Evolutionary conservation across 2,797 vertebrate species (phyloP), one percentile per base, ranked within the genome.

Genomic region (Brotogeris chrysoptera): DNA sequence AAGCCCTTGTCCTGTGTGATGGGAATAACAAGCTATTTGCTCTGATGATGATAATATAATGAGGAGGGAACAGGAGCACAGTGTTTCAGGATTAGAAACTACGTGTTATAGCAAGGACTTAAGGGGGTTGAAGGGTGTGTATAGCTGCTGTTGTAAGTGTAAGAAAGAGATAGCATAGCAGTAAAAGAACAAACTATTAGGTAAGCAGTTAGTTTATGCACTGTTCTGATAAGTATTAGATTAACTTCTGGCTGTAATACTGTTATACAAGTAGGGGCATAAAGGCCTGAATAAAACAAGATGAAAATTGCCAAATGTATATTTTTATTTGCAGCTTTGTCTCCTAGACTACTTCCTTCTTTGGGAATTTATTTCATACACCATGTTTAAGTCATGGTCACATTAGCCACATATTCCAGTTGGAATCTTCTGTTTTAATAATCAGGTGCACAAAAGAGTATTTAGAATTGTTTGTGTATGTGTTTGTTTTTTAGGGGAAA

Each of bases 271-370:
- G 13, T 34, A 49, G 23, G 34, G 12, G 7, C 3, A 5, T 47
- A 79, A 73, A 91, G n/a, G 10, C 27, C 23, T 82, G 49, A 81
- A 44, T 72, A 69, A 90, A 70, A 41, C 11, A 77, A 79, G 85
- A 70, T 11, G 0, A 24, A 81, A 46, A 50, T 65, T 81, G 53
- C 19, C 8, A 34, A 57, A 7, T 0, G 0, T 25, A 3, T 38
- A 11, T 46, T 12, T 79, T 74, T 65, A 57, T 69, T 84, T 86
- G 76, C 27, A 81, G 17, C 10, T 72, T 66, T 72, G 3, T 86
- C 36, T 82, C 44, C 64, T 63, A 65, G 36, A 34, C 21, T 43
- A 20, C n/a, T 69, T 84, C 5, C 13, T 86, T 91, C 84, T 46
- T 79, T 61, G 34, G 27, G 32, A 74, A 72, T 86, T 83, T 74